Evolutionary conservation across 1,140 invertebrate species (phyloP), one percentile per base, ranked within the genome.

Genomic region (Mizuhopecten yessoensis): DNA sequence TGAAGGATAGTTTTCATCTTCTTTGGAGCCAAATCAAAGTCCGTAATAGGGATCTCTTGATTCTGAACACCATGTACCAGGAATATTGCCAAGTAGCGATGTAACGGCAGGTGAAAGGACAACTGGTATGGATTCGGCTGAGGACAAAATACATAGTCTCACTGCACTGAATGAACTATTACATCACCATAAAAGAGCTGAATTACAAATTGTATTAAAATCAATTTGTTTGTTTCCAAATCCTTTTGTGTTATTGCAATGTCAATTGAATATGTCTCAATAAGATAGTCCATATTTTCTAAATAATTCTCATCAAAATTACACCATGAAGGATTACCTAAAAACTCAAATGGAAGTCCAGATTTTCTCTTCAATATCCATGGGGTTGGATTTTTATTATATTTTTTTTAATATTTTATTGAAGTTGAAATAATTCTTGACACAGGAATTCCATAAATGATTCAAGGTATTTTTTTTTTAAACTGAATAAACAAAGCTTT

Each of bases 71-170:
- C 98, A 96, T 99, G 98, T 95, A 98, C 98, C 92, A 99, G 97
- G 96, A 99, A 99, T 13, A 98, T 98, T 0, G 99, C 98, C 95
- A 99, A 97, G 96, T 99, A 99, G 29, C 99, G 98, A 97, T 99
- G 99, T 89, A 99, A 97, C 23, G 99, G 99, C 92, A 99, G 97
- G 97, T 99, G 99, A 97, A 99, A 99, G 34, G 98, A 99, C 45
- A 99, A 98, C 97, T 99, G 98, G 96, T 98, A 97, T 95, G 97
- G 97, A 96, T 99, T 98, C 94, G 97, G 97, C 98, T 98, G 95
- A 34, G 95, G 95, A 57, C 89, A 88, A 86, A 86, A 29, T 29
- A 29, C 23, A 75, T 29, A 2, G 1, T 75, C 7, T 75, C 23
- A 45, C 42, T 45, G 5, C 13, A 7, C 36, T 39, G 36, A 5